These are phyloP conservation scores for Drosophila demipolita DNA, from an alignment of 2,888 invertebrate genomes.

Conservation along the genomic window DNA sequence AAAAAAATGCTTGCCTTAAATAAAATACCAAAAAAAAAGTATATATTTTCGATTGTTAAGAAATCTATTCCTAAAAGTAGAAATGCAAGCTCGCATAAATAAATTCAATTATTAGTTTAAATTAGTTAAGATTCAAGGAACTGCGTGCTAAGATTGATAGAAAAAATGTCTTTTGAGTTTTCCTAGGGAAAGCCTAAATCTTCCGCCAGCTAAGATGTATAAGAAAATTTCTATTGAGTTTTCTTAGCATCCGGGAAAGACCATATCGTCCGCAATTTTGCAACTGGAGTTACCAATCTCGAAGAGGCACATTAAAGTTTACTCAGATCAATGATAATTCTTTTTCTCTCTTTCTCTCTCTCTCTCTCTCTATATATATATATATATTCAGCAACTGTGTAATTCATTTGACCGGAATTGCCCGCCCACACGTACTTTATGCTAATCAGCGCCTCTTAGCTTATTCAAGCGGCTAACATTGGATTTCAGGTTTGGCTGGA, in stretches of 20 bases:
- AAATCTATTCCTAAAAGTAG: not conserved
- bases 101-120: not conserved
- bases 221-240: too few relatives aligned
- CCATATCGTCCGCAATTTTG: not conserved
- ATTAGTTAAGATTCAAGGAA: not conserved
- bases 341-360: too few relatives aligned
- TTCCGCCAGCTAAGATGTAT: too few relatives aligned
- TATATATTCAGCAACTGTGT: not conserved
- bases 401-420: not conserved
- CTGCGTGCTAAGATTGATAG: not conserved
- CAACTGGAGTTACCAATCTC: not conserved
- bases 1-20: not conserved
- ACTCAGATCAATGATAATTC: not conserved
- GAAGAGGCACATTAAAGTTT: not conserved
- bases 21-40: not conserved
- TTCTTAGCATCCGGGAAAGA: too few relatives aligned
- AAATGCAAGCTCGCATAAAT: too few relatives aligned
- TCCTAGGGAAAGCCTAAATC: too few relatives aligned
- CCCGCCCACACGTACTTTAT: not conserved
- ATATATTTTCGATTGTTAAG: not conserved
- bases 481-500: conserved; percentile 30
- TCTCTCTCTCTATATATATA: not conserved
- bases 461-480: conserved; percentile 33
- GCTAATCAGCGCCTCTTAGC: conserved; percentile 33
- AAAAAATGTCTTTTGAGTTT: too few relatives aligned